Conservation (phyloP, 2,113 vertebrate species). For the Cricetomys ansorgei region DNA sequence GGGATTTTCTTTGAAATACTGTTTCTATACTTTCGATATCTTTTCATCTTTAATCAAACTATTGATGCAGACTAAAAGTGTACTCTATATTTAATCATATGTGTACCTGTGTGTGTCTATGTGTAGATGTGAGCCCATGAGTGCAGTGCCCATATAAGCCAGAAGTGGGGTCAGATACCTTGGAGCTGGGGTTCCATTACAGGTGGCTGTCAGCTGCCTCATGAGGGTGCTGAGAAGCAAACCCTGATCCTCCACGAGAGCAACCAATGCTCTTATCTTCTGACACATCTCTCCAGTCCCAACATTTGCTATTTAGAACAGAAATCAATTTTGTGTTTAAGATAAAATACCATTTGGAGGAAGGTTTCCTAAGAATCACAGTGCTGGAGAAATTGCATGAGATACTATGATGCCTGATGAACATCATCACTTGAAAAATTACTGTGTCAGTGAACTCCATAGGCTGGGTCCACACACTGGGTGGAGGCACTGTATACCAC, state of each 20-base stretch:
- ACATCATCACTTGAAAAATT: background rate
- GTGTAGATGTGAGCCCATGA: background rate
- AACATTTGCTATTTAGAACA: constrained; percentile 31
- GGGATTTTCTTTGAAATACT: constrained; percentile 2
- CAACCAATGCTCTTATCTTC: too few species aligned
- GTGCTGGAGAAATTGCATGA: background rate
- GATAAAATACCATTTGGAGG: constrained; percentile 13
- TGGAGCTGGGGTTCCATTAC: background rate
- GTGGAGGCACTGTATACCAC: background rate
- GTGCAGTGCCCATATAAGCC: background rate
- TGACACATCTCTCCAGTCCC: too few species aligned
- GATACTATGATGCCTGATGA: background rate
- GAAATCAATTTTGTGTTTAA: constrained; percentile 43
- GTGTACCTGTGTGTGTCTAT: background rate
- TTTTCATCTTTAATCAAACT: constrained; percentile 9
- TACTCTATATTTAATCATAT: background rate
- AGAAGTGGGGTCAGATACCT: background rate
- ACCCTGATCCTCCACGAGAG: too few species aligned
- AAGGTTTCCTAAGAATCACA: constrained; percentile 18
- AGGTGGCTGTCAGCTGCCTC: too few species aligned
- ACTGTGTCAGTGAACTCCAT: background rate
- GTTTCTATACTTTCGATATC: constrained; percentile 1
- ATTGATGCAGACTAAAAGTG: background rate
- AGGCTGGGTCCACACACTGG: too few species aligned
- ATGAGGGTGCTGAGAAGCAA: too few species aligned